Evolutionary conservation across 2,113 vertebrate species (phyloP).

Genomic region (Gracilinanus agilis): DNA sequence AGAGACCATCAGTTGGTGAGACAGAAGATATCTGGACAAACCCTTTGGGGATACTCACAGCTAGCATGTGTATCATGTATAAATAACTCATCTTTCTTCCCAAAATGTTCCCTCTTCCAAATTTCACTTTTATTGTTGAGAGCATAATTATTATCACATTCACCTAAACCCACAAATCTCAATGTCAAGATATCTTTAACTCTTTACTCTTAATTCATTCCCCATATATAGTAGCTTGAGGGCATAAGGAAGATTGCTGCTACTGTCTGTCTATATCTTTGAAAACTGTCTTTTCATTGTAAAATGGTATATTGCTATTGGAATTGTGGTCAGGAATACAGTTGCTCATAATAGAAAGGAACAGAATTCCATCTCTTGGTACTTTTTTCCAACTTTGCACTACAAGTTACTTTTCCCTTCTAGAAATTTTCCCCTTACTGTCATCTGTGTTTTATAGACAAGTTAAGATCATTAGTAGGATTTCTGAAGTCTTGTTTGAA

Average conservation of each 20-base stretch:
- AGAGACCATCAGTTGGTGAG: background rate
- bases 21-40: background rate
- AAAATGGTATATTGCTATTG: slow-evolving; percentile 31
- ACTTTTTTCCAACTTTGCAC: slow-evolving; percentile 42
- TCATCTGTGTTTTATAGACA: slow-evolving; percentile 35
- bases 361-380: background rate
- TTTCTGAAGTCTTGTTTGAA: background rate
- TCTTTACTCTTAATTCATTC: background rate
- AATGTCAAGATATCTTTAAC: background rate
- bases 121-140: background rate
- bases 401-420: slow-evolving; percentile 30
- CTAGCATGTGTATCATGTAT: background rate
- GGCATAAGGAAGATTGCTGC: background rate
- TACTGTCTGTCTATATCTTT: background rate
- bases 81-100: background rate
- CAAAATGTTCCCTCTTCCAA: background rate
- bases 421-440: slow-evolving; percentile 15
- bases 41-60: background rate
- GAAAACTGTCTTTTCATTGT: slow-evolving; percentile 36
- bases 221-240: slow-evolving; percentile 20
- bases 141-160: background rate
- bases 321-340: slow-evolving; percentile 39
- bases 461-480: slow-evolving; percentile 20
- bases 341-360: background rate
- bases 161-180: background rate